Evolutionary conservation across 2,113 vertebrate genomes (phyloP), one percentile per base, ranked within the genome.

Genomic region (Tor tambroides): DNA sequence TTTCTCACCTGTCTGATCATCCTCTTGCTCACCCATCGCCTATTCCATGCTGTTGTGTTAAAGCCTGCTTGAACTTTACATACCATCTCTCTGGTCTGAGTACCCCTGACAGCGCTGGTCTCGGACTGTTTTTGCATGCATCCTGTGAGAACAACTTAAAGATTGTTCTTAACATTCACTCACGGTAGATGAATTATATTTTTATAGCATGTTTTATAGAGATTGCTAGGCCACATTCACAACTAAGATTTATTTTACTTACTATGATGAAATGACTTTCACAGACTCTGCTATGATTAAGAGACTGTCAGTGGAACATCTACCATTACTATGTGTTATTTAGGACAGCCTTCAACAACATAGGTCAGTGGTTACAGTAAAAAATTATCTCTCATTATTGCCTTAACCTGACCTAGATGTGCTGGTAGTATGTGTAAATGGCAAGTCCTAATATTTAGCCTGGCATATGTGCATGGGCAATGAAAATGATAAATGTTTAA

Each of bases 401-500:
- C 19, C 5, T 71, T 71, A 71, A 71, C 38, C 3, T 86, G 65
- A 80, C 65, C 65, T 81, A 86, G n/a, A 41, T 72, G 41, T n/a
- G 23, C 30, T 72, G 77, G 38, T 61, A 72, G 10, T 41, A 59
- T 80, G 49, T 56, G 54, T 6, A 80, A 61, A 30, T 78, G 61
- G 41, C 23, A 65, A 71, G 56, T 32, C 26, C 11, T 12, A 54
- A 49, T 51, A 38, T 65, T 85, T 32, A 43, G 17, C 4, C 76
- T 56, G 76, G 32, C 32, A 38, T 54, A 32, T 67, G n/a, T 78
- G 30, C 21, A 46, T 41, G 5, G 38, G 41, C 17, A 79, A 49
- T 21, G n/a, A 28, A 14, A 61, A 63, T 63, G 5, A 63, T 88
- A n/a, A 88, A 85, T 80, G 30, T 85, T 88, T 88, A 61, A 88